These are phyloP conservation scores for Drosophila dives DNA, from an alignment of 2,888 invertebrate genomes.

Conservation along the genomic window DNA sequence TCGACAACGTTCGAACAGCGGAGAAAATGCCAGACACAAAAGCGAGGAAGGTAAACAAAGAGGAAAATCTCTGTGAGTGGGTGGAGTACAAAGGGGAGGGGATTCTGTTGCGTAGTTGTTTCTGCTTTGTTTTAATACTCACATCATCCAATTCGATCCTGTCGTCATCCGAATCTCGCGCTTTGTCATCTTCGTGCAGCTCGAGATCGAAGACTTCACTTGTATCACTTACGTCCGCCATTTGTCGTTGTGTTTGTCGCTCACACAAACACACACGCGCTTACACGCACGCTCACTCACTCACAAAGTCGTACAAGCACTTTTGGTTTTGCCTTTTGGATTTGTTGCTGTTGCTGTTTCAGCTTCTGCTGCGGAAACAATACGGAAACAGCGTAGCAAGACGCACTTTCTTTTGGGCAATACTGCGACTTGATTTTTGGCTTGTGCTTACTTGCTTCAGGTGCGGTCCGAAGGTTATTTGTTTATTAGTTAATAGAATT, in stretches of 20 bases:
- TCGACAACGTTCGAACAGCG: constrained; percentile 39
- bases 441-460: constrained; percentile 36
- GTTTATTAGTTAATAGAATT: constrained; percentile 79
- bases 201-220: constrained; percentile 96
- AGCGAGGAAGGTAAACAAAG: constrained; percentile 73
- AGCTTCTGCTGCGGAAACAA: constrained; percentile 55
- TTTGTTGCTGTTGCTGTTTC: constrained; percentile 60
- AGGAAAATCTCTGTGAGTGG: constrained; percentile 39
- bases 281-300: constrained; percentile 27
- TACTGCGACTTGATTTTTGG: constrained; percentile 47
- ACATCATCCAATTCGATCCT: constrained; percentile 95
- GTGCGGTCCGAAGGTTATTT: constrained; percentile 74
- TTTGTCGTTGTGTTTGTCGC: constrained; percentile 69
- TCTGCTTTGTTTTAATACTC: constrained; percentile 77
- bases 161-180: constrained; percentile 91
- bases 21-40: constrained; percentile 49
- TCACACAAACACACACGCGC: constrained; percentile 24
- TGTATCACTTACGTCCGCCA: constrained; percentile 84
- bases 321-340: constrained; percentile 50
- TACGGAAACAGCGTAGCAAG: constrained; percentile 54
- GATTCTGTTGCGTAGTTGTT: constrained; percentile 60
- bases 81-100: background rate
- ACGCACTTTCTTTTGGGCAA: constrained; percentile 51
- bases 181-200: constrained; percentile 92
- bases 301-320: constrained; percentile 48